Evolutionary conservation across 1,140 invertebrate genomes (phyloP), one percentile per base, ranked within the genome.

Genomic region (Drosophila elegans): DNA sequence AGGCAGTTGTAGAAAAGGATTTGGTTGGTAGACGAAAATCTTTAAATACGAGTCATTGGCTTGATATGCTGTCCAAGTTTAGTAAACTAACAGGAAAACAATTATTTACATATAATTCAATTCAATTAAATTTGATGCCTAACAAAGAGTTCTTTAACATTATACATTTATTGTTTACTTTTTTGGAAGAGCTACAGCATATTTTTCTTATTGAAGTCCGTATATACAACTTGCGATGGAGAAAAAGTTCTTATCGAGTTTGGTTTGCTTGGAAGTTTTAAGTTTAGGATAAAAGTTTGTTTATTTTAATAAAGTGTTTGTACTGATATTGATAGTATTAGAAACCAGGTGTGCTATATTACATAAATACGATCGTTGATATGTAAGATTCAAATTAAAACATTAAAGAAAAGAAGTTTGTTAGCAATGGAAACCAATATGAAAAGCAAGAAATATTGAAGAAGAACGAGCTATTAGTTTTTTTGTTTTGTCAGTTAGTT

Each of bases 311-410:
- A 56, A 42, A 78, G 42, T 78, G 63, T 89, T 88, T 88, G 84
- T 88, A 88, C 84, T 88, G 68, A 88, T 89, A 88, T 88, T 89
- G 83, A 88, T 88, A 88, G 84, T 89, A 74, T 88, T 71, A 78
- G 83, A 88, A 88, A 88, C 83, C 83, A 88, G 83, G 83, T 88
- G 83, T 88, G 83, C 83, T 88, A 83, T 89, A 80, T 88, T 88
- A 83, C 84, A 83, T 79, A 88, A 88, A 64, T 74, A 61, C 46
- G 48, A 71, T 64, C 80, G 64, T 79, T 88, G 84, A 88, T 88
- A 88, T 88, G 84, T 88, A 80, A 64, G 57, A 88, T 88, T 88
- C 84, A 82, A 80, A 48, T 13, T 0, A 66, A 66, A 52, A 3
- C 12, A 45, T 55, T 39, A 16, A 6, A 9, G 13, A 55, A 48